Conservation (phyloP, 2,797 vertebrate genomes). For the Petrocephalus schoutedeni region DNA sequence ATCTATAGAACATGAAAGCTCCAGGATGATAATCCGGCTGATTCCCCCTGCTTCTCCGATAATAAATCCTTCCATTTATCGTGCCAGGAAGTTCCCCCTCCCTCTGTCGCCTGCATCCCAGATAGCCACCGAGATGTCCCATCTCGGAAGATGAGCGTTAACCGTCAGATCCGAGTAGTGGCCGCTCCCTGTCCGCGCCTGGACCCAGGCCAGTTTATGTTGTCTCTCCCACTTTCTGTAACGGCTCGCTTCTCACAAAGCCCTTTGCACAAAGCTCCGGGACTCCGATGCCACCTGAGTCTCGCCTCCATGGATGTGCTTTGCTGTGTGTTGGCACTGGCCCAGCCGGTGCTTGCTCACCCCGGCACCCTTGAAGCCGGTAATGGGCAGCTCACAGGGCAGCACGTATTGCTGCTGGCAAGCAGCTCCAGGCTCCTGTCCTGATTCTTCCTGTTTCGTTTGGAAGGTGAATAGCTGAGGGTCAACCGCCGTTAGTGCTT, state of each 20-base stretch:
- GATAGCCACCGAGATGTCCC: slow-evolving; percentile 55
- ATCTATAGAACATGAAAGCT: neutral
- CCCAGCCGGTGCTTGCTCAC: neutral
- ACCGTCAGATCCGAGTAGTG: neutral
- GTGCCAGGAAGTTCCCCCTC: slow-evolving; percentile 44
- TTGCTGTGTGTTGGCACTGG: neutral
- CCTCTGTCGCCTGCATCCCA: slow-evolving; percentile 46
- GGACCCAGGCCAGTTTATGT: neutral
- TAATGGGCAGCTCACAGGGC: neutral
- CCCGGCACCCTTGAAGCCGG: neutral
- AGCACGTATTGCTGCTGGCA: neutral
- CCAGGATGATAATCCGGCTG: slow-evolving; percentile 16
- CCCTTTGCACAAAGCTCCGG: neutral
- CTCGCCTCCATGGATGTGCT: neutral
- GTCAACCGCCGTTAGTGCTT: neutral
- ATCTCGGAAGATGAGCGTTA: slow-evolving; percentile 43
- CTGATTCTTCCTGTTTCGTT: neutral
- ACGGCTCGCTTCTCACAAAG: neutral
- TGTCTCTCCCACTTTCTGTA: neutral
- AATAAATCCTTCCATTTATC: slow-evolving; percentile 33
- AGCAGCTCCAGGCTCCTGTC: neutral
- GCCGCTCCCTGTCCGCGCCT: neutral
- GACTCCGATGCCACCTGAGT: neutral
- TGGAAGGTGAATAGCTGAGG: neutral
- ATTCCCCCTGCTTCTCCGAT: slow-evolving; percentile 22